Evolutionary conservation across 2,113 vertebrate species (phyloP).

Genomic region (Nesoenas mayeri): DNA sequence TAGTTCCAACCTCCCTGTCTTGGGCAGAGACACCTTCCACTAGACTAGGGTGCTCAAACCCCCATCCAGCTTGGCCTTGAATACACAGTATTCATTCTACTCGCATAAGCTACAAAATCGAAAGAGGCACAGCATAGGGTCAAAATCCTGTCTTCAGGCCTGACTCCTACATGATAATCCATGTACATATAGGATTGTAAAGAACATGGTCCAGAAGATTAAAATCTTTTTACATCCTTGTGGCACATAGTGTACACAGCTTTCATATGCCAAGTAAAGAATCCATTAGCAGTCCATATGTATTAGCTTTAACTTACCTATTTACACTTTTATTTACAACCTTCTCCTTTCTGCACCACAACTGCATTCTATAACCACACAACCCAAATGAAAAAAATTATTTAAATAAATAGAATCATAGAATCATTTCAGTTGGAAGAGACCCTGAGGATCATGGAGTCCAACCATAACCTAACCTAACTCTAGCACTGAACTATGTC

Average conservation of each 20-base stretch:
- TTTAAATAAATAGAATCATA: conserved; percentile 44
- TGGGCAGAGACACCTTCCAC: no score
- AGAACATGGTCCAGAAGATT: conserved; percentile 37
- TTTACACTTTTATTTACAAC: conserved; percentile 28
- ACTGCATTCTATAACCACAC: neutral
- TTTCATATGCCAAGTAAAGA: conserved; percentile 62
- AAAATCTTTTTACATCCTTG: conserved; percentile 50
- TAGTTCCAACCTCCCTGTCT: no score
- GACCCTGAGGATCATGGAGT: no score
- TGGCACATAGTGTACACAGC: neutral
- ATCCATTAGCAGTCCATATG: conserved; percentile 37
- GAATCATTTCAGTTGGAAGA: no score
- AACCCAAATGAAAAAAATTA: neutral
- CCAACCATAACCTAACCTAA: no score
- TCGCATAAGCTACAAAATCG: conserved; percentile 65
- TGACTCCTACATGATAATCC: neutral
- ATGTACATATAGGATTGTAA: neutral
- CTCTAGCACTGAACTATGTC: no score
- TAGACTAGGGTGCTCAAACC: no score
- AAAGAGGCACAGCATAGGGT: conserved; percentile 44
- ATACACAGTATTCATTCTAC: conserved; percentile 78
- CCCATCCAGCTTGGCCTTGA: no score
- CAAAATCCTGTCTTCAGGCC: conserved; percentile 15
- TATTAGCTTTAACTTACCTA: conserved; percentile 60
- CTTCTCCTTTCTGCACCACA: neutral